A percentile compares a stretch with the other conserved stretches of the same genome.
Conservation (phyloP, 1,140 invertebrate species). For the Cheumatopsyche charites region DNA sequence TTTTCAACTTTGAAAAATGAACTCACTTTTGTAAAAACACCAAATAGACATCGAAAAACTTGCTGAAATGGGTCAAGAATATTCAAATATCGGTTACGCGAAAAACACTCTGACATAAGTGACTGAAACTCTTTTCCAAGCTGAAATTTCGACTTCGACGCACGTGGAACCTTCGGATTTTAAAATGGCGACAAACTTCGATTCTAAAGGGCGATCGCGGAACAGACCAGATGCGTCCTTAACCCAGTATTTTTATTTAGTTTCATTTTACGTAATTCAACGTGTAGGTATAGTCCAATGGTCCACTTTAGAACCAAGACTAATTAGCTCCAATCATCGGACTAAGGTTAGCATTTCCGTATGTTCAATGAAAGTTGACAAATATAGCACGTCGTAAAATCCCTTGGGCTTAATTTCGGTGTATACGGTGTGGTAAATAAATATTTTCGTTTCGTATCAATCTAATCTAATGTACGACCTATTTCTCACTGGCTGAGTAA, state of each 20-base stretch:
- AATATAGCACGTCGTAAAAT: too few relatives aligned
- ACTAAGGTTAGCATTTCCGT: too few relatives aligned
- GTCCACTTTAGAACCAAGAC: too few relatives aligned
- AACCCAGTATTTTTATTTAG: background rate
- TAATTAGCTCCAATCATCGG: too few relatives aligned
- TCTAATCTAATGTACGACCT: slow-evolving; percentile 1
- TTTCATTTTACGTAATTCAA: too few relatives aligned
- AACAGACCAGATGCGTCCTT: background rate
- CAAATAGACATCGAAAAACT: background rate
- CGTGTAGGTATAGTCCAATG: too few relatives aligned
- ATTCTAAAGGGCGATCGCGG: background rate
- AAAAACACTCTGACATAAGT: slow-evolving; percentile 10
- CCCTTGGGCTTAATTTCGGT: too few relatives aligned
- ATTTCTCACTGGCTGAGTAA: too few relatives aligned
- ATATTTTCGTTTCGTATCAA: slow-evolving; percentile 12
- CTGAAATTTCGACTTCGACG: background rate
- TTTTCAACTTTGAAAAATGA: slow-evolving; percentile 10
- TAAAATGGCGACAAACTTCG: slow-evolving; percentile 10
- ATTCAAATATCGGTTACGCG: slow-evolving; percentile 15
- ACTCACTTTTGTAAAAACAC: background rate
- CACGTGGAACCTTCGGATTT: background rate
- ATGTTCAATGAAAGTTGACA: too few relatives aligned
- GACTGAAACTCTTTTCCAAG: background rate
- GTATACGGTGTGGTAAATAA: too few relatives aligned
- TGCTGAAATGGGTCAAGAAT: slow-evolving; percentile 18